These are phyloP conservation scores for Hydractinia echinata DNA, from an alignment of 30 jellyfish, hydroid and myxozoan species.

Conservation along the genomic window DNA sequence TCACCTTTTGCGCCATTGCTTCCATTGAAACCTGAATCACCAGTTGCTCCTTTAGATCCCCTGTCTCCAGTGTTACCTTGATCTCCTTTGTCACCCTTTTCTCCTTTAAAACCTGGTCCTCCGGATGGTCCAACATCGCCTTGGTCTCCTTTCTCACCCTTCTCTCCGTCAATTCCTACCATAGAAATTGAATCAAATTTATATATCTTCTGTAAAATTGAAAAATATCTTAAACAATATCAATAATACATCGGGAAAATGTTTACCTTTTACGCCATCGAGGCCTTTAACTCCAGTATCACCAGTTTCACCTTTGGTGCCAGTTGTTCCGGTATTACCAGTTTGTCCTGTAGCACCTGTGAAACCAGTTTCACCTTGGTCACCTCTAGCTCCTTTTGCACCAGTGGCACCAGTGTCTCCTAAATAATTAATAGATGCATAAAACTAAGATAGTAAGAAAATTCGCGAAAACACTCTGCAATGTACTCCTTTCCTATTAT, in stretches of 20 bases:
- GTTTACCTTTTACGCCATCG: background rate
- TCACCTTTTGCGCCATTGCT: constrained; percentile 22
- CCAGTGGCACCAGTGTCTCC: background rate
- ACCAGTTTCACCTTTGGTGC: constrained; percentile 17
- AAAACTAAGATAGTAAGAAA: too few relatives aligned
- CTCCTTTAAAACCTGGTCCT: too few relatives aligned
- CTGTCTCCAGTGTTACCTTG: background rate
- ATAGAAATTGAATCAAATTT: background rate
- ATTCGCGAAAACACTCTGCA: too few relatives aligned
- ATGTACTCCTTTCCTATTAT: background rate
- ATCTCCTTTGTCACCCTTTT: background rate
- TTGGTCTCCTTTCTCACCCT: background rate
- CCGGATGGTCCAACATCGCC: too few relatives aligned
- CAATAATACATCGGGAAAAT: too few relatives aligned
- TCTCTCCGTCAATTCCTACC: background rate
- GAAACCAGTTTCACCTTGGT: background rate
- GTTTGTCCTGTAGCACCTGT: constrained; percentile 1
- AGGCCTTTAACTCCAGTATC: background rate
- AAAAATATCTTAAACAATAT: too few relatives aligned
- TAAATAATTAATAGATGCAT: too few relatives aligned
- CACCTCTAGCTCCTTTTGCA: constrained; percentile 6
- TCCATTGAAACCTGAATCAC: background rate
- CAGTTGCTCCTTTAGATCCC: constrained; percentile 1
- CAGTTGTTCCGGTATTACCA: constrained; percentile 3
- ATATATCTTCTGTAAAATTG: too few relatives aligned